Evolutionary conservation across 2,113 vertebrate species (phyloP), one percentile per base, ranked within the genome.

Genomic region (Pithys albifrons): DNA sequence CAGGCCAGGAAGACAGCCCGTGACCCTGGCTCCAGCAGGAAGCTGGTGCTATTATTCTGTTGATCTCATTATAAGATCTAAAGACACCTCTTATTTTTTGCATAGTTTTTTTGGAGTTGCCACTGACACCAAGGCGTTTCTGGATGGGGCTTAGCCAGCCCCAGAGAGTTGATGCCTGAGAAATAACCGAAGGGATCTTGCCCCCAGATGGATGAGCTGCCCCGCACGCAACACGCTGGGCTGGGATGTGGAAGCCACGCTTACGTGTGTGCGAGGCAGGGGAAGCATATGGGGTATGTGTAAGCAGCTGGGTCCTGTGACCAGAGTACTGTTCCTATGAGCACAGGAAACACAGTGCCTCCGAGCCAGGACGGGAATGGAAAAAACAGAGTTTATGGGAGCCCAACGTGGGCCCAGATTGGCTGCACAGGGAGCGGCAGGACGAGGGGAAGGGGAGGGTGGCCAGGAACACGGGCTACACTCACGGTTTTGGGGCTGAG

Each of bases 251-350:
- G 92, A 95, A 97, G 95, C 96, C 88, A 85, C 69, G 75, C 90
- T 95, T 92, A 80, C 65, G 95, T 95, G 95, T 94, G 93, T 88
- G 95, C 2, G 10, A 89, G 95, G 96, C 91, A 96, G 96, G 96
- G 95, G 96, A 97, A 96, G 95, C 95, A 96, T 96, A 96, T 96
- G 95, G 95, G 95, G 76, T 96, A 92, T 94, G 92, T 96, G 96
- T 95, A 96, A 97, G 96, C 95, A 94, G 95, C 96, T 97, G 95
- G 96, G 95, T 95, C 96, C 96, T 97, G 95, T 97, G 95, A 97
- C 93, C 95, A 96, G 95, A 96, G 96, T 19, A 88, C 96, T 94
- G 95, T 93, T 96, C 96, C 96, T 96, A 95, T 75, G 96, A 96
- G 95, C 95, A 96, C 95, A 88, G 96, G 95, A 97, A 96, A 96